Evolutionary conservation across 1,140 invertebrate species (phyloP).

Genomic region (Drosophila repletoides): DNA sequence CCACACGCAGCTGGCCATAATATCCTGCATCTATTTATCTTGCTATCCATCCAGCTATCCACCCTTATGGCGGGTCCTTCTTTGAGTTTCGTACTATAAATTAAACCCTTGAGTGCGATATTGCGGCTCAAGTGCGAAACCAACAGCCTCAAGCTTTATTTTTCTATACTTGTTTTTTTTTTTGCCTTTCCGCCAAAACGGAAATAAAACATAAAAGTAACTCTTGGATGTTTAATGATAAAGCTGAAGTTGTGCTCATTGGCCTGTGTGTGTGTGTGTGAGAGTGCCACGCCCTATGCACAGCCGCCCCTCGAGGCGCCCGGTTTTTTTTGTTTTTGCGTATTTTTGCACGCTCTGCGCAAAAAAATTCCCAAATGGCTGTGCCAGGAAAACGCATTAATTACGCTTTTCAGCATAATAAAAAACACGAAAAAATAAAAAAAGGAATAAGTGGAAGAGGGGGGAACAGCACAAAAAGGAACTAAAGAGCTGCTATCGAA

Average conservation of each 20-base stretch:
- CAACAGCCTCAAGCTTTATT: constrained; percentile 60
- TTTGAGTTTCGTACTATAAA: constrained; percentile 39
- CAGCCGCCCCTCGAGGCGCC: constrained; percentile 27
- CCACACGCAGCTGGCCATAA: constrained; percentile 60
- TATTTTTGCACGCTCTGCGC: constrained; percentile 69
- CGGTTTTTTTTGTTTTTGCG: constrained; percentile 29
- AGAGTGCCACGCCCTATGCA: constrained; percentile 34
- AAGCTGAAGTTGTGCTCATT: constrained; percentile 50
- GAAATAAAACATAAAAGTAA: constrained; percentile 79
- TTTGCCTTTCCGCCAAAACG: constrained; percentile 36
- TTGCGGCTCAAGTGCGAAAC: constrained; percentile 70
- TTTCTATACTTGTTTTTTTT: constrained; percentile 19
- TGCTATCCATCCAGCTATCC: constrained; percentile 28
- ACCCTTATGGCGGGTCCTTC: constrained; percentile 42
- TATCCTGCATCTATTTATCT: constrained; percentile 78
- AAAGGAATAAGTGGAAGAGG: no score
- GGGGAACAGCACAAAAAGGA: no score
- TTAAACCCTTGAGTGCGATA: constrained; percentile 76
- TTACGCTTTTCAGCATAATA: constrained; percentile 70
- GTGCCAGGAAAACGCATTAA: constrained; percentile 70
- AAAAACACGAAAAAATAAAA: not conserved
- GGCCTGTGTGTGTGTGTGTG: constrained; percentile 31
- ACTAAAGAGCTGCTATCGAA: constrained; percentile 34
- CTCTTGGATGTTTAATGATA: constrained; percentile 78
- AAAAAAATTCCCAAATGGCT: constrained; percentile 43